Percentiles rank a stretch among this genome's conserved stretches.
These are phyloP conservation scores for Diachrysia chrysitis DNA, from an alignment of 2,888 invertebrate genomes.

Conservation along the genomic window DNA sequence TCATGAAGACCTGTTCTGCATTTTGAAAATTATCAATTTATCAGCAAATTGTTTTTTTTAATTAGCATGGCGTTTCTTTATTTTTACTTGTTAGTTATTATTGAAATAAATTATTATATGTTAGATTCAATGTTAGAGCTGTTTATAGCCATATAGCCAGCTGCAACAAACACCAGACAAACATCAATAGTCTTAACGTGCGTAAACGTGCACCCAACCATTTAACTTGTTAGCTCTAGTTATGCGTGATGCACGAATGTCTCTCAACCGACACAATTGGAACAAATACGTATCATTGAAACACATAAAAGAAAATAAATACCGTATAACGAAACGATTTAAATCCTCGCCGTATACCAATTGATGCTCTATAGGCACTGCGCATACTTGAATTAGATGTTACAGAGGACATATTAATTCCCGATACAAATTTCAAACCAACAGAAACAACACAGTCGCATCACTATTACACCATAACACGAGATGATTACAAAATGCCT, in stretches of 20 bases:
- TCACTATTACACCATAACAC: conserved; percentile 70
- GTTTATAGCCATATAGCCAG: conserved; percentile 16
- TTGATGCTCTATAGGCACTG: conserved; percentile 84
- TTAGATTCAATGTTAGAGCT: not conserved
- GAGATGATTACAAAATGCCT: conserved; percentile 52
- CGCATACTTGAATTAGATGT: conserved; percentile 86
- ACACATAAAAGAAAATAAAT: conserved; percentile 69
- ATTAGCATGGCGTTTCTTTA: no score
- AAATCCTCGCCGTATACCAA: conserved; percentile 85
- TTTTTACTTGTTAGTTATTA: no score
- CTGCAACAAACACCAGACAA: conserved; percentile 13
- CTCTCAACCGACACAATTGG: conserved; percentile 53
- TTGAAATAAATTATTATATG: not conserved
- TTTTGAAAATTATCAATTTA: no score
- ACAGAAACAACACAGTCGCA: conserved; percentile 62
- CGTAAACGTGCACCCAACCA: conserved; percentile 42
- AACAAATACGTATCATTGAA: conserved; percentile 49
- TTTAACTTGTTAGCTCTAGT: conserved; percentile 52
- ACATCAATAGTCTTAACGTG: conserved; percentile 36
- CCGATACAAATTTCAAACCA: conserved; percentile 47
- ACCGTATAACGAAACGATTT: conserved; percentile 87
- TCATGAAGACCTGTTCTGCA: no score
- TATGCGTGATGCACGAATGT: conserved; percentile 41
- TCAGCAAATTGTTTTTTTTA: no score
- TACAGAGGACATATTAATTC: conserved; percentile 85